Conservation (phyloP, 2,797 vertebrate species). For the Alcedo atthis region DNA sequence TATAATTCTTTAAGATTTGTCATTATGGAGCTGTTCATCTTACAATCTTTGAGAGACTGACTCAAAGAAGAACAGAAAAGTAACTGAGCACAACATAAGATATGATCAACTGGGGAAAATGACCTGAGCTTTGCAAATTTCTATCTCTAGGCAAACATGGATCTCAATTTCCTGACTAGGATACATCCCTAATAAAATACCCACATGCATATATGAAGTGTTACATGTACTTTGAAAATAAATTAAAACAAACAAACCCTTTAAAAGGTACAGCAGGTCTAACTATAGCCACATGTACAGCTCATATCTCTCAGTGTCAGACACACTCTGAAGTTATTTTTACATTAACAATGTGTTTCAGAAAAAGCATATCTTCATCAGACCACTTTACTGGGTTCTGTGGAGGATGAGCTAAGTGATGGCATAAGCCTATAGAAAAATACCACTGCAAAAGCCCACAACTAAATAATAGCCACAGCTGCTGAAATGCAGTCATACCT, state of each 20-base stretch:
- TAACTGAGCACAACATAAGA: background rate
- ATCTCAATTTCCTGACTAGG: background rate
- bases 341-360: background rate
- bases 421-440: background rate
- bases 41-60: background rate
- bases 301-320: background rate
- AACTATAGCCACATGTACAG: background rate
- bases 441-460: background rate
- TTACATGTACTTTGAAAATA: background rate
- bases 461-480: background rate
- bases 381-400: background rate
- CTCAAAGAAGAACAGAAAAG: background rate
- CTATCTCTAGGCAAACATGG: background rate
- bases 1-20: background rate
- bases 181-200: background rate
- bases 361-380: background rate
- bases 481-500: constrained; percentile 75
- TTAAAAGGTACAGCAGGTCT: background rate
- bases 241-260: background rate
- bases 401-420: background rate
- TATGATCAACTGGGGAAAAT: background rate
- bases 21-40: background rate
- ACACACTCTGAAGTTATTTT: background rate
- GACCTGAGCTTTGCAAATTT: background rate
- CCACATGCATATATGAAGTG: fast-evolving